A percentile compares a stretch with the other conserved stretches of the same genome.
Evolutionary conservation across 37 sponge, comb jelly and placozoan genomes (phyloP).

Genomic region (Geodia barretti): DNA sequence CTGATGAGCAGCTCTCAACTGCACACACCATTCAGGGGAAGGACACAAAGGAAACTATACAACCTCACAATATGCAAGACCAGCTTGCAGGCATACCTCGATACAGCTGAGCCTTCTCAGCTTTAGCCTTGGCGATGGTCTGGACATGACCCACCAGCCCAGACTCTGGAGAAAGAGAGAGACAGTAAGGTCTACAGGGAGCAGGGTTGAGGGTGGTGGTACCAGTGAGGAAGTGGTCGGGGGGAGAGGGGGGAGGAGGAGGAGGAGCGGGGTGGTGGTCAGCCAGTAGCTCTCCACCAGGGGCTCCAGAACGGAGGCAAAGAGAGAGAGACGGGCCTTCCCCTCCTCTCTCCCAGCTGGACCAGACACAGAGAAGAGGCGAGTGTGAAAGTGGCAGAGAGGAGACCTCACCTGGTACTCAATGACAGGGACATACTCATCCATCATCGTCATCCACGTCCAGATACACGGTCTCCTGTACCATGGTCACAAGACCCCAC

Average conservation of each 20-base stretch:
- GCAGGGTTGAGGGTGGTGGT: too few relatives aligned
- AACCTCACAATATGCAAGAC: too few relatives aligned
- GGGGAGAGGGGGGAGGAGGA: not conserved
- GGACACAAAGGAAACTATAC: not conserved
- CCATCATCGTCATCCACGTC: not conserved
- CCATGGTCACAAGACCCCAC: constrained; percentile 1
- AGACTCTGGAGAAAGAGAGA: not conserved
- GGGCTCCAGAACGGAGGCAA: constrained; percentile 35
- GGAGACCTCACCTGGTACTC: not conserved
- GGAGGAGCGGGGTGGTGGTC: constrained; percentile 10
- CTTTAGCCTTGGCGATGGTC: not conserved
- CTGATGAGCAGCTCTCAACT: constrained; percentile 77
- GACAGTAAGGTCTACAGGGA: not conserved
- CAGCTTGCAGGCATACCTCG: not conserved
- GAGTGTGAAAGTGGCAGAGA: too few relatives aligned
- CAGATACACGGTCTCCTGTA: not conserved
- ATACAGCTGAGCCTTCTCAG: not conserved
- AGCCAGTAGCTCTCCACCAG: constrained; percentile 71
- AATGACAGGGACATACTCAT: not conserved
- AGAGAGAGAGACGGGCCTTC: not conserved
- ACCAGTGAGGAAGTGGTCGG: too few relatives aligned
- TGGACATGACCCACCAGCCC: not conserved
- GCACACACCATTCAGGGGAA: not conserved
- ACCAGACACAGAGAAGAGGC: too few relatives aligned
- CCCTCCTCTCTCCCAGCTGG: too few relatives aligned